phyloP scores from a whole-genome alignment of 2,888 invertebrate genomes.

The Branchellion lobata region DNA sequence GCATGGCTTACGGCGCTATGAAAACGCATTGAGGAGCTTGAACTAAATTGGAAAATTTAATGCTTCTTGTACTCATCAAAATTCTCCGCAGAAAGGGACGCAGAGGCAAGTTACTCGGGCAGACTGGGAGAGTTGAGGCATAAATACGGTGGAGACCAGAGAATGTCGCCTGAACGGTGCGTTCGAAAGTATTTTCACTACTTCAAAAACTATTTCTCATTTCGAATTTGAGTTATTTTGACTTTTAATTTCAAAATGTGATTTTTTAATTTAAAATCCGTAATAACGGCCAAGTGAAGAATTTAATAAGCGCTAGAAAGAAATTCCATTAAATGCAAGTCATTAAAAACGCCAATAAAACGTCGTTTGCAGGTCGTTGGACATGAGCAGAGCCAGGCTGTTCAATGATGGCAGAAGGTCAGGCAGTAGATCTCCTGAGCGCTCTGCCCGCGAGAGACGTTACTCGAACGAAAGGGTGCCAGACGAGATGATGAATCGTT shows the following conservation, averaged over 20 bases:
- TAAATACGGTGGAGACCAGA: background rate
- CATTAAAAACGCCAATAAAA: background rate
- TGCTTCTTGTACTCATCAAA: too few relatives aligned
- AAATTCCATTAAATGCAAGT: background rate
- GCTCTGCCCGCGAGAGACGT: background rate
- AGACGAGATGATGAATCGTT: too few relatives aligned
- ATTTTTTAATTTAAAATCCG: too few relatives aligned
- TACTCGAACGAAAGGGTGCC: background rate
- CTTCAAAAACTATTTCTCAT: too few relatives aligned
- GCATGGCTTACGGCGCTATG: too few relatives aligned
- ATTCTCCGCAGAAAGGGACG: background rate
- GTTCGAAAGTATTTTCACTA: too few relatives aligned
- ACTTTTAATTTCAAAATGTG: background rate
- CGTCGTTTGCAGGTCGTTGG: background rate
- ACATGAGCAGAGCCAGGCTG: background rate
- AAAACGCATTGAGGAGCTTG: too few relatives aligned
- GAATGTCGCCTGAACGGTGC: background rate
- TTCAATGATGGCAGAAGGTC: constrained; percentile 3
- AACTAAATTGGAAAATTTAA: too few relatives aligned
- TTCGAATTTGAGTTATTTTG: background rate
- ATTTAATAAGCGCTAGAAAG: too few relatives aligned
- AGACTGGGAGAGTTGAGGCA: constrained; percentile 8
- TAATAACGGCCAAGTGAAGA: too few relatives aligned
- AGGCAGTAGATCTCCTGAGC: constrained; percentile 9
- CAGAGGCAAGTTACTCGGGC: background rate